These are phyloP conservation scores for Cyprinella venusta DNA, from an alignment of 2,797 vertebrate genomes.

Conservation along the genomic window DNA sequence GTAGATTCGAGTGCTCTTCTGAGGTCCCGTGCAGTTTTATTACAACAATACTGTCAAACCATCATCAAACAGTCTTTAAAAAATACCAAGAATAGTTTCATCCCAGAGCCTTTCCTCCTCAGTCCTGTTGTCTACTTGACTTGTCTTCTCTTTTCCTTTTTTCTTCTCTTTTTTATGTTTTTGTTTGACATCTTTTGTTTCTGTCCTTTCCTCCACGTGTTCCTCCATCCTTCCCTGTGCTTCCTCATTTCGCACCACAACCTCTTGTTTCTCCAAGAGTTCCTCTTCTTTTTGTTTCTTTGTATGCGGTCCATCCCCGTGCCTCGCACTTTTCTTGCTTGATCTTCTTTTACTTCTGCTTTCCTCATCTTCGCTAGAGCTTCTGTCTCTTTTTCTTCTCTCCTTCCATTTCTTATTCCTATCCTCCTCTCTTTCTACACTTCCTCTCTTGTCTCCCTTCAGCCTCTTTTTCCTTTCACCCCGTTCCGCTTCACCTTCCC, in stretches of 20 bases:
- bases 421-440: conserved; percentile 55
- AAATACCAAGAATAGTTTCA: conserved; percentile 84
- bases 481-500: conserved; percentile 50
- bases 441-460: conserved; percentile 53
- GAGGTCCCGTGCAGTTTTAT: neutral
- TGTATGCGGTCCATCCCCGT: conserved; percentile 19
- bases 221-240: conserved; percentile 57
- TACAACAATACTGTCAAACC: neutral
- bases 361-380: conserved; percentile 35
- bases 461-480: conserved; percentile 49
- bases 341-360: conserved; percentile 60
- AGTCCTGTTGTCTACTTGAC: conserved; percentile 73
- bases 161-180: conserved; percentile 79
- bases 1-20: neutral
- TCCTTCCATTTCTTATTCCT: conserved; percentile 47
- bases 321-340: conserved; percentile 54
- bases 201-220: conserved; percentile 63
- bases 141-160: conserved; percentile 74
- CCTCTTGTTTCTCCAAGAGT: conserved; percentile 40
- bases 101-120: conserved; percentile 91
- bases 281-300: conserved; percentile 40
- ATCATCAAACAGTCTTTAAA: conserved; percentile 61
- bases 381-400: conserved; percentile 39
- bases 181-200: conserved; percentile 58
- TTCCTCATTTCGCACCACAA: conserved; percentile 54